A percentile compares a stretch with the other conserved stretches of the same genome.
Evolutionary conservation across 2,797 vertebrate genomes (phyloP).

Genomic region (Pangasius djambal): DNA sequence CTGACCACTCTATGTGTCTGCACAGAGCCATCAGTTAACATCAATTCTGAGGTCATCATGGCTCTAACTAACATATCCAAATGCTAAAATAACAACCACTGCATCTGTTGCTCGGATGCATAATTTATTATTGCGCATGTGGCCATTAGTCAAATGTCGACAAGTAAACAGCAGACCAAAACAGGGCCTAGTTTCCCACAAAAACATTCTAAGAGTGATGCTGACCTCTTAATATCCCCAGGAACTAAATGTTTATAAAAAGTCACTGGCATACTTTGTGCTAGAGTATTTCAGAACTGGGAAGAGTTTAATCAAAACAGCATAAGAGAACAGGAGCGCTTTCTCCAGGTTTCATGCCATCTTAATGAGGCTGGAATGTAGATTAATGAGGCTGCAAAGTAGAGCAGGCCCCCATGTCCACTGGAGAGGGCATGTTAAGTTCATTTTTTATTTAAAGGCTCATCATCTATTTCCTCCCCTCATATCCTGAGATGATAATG

Average conservation of each 20-base stretch:
- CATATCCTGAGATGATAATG: conserved; percentile 61
- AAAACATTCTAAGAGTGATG: conserved; percentile 18
- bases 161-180: conserved; percentile 52
- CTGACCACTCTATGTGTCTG: conserved; percentile 35
- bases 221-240: conserved; percentile 23
- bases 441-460: conserved; percentile 63
- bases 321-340: conserved; percentile 23
- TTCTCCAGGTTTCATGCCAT: conserved; percentile 52
- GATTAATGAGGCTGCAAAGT: conserved; percentile 37
- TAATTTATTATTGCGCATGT: conserved; percentile 67
- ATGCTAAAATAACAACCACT: conserved; percentile 58
- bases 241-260: conserved; percentile 19
- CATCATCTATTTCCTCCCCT: conserved; percentile 66
- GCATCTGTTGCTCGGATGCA: conserved; percentile 59
- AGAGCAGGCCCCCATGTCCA: conserved; percentile 22
- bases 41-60: conserved; percentile 63
- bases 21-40: conserved; percentile 38
- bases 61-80: conserved; percentile 67
- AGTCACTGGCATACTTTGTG: not conserved
- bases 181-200: conserved; percentile 20
- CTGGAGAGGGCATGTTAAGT: conserved; percentile 60
- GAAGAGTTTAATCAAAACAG: conserved; percentile 10
- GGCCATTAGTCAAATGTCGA: conserved; percentile 62
- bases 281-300: not conserved
- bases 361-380: conserved; percentile 43